Base-by-base conservation (phyloP, 2,888 invertebrate species). In the Tenthredo scrophulariae region DNA sequence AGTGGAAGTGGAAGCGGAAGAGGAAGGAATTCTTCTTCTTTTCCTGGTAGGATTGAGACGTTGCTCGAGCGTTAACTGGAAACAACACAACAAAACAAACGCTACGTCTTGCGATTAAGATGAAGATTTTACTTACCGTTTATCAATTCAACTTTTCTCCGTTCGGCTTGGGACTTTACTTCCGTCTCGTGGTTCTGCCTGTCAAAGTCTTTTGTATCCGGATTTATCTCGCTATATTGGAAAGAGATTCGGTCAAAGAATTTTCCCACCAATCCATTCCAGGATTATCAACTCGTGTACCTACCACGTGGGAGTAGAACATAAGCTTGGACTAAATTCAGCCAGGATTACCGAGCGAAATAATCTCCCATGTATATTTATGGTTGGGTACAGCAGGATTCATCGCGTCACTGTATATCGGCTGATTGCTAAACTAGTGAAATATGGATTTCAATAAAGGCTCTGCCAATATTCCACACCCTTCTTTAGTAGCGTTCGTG, bases 21-120 rank as follows among this genome's bases (percentile, higher is more conserved):
- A 85, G 72, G 6, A 83, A 80, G 50, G 77, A 77, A 79, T 79
- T 40, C 75, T 85, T 88, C 87, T 87, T 91, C 88, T 89, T 90
- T 89, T 90, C 86, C 89, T 92, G 92, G 92, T 92, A 91, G 92
- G 92, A 92, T 92, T 92, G 90, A 90, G 89, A 89, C 91, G 87
- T 89, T 91, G 91, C 91, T 89, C 88, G 89, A 92, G 92, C 92
- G 90, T 92, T 91, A 93, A 92, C 91, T 91, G 91, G 91, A 92
- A 92, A 92, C 91, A 91, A 92, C 91, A 90, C 82, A 92, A 91
- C 91, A 91, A 90, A 90, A 90, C 91, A 83, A 89, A 88, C 89
- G 88, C 90, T 89, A 91, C 90, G 91, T 91, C 90, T 90, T 90
- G 90, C 91, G 91, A 91, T 92, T 92, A 89, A 90, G 91, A 91